These are phyloP conservation scores for Hafferia zeledoni DNA, from an alignment of 2,797 vertebrate genomes.

Conservation along the genomic window DNA sequence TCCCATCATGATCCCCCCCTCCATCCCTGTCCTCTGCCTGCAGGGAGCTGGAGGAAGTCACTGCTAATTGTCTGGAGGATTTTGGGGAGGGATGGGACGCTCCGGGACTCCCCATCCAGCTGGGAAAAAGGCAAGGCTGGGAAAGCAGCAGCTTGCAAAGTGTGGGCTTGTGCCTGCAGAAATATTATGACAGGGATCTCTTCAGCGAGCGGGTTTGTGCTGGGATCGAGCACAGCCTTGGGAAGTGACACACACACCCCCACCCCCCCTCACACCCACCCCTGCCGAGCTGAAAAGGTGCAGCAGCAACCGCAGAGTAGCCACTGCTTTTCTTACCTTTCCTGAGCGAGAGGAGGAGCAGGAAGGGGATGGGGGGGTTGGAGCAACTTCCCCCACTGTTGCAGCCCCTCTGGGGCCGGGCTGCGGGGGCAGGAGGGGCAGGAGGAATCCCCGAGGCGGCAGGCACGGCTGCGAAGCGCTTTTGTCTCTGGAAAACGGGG, in stretches of 20 bases:
- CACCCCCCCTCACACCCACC: neutral
- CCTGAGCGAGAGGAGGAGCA: conserved; percentile 73
- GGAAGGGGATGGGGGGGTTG: neutral
- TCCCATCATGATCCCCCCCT: neutral
- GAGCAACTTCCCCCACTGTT: conserved; percentile 45
- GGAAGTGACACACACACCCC: neutral
- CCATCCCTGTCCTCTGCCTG: neutral
- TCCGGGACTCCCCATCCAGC: conserved; percentile 71
- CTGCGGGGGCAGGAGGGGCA: neutral
- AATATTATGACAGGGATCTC: conserved; percentile 53
- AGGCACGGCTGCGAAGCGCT: conserved; percentile 25
- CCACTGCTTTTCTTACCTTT: conserved; percentile 61
- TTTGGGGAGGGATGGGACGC: neutral
- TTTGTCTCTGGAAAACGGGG: conserved; percentile 31
- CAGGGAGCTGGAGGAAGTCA: neutral
- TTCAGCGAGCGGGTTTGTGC: neutral
- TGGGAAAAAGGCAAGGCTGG: conserved; percentile 54
- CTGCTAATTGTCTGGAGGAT: neutral
- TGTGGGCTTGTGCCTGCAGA: conserved; percentile 58
- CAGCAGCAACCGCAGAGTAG: conserved; percentile 33
- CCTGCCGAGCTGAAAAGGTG: conserved; percentile 55
- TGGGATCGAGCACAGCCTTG: conserved; percentile 26
- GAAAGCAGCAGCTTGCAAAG: conserved; percentile 50
- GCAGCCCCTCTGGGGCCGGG: neutral
- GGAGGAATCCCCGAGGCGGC: neutral